Evolutionary conservation across 2,113 vertebrate species (phyloP), one percentile per base, ranked within the genome.

Genomic region (Eira barbara): DNA sequence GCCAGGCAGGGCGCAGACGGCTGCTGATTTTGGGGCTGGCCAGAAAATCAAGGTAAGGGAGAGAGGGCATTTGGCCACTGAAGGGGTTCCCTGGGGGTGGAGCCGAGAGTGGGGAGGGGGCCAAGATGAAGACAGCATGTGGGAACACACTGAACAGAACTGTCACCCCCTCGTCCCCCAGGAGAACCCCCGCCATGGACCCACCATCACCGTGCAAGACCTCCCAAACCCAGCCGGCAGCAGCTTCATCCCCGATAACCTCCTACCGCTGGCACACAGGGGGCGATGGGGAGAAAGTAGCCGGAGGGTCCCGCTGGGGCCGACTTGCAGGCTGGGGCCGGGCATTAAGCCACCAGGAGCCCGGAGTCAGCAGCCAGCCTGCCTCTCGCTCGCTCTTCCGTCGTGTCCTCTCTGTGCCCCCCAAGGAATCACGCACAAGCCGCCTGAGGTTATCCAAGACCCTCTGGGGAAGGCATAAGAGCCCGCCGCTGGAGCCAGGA

Each of bases 351-450:
- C 98, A 98, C 7, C 98, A 98, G 4, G 98, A 98, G 42, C 1
- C 14, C 47, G 25, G 4, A 0, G 76, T 61, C 4, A 59, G 29
- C 94, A 92, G 87, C 21, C 97, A 95, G 49, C 89, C 88, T 0
- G 80, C 95, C 29, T 98, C 98, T 0, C 99, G 99, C 96, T 99
- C 99, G 61, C 99, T 99, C 1, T 99, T 99, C 98, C 99, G 98
- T 27, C 98, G 99, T 52, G 99, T 99, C 18, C 98, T 99, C 67
- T 99, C 99, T 0, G 99, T 99, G 5, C 99, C 99, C 2, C 73
- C 98, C 34, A 97, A 98, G 31, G 99, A 99, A 59, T 78, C 97
- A 0, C 29, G 81, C 10, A 97, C 93, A 1, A 98, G 94, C 57
- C 97, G 96, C 34, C 98, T 95, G 29, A 61, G 79, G 49, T n/a